Base-by-base conservation (phyloP, 2,113 vertebrate species). In the Clinocottus analis region DNA sequence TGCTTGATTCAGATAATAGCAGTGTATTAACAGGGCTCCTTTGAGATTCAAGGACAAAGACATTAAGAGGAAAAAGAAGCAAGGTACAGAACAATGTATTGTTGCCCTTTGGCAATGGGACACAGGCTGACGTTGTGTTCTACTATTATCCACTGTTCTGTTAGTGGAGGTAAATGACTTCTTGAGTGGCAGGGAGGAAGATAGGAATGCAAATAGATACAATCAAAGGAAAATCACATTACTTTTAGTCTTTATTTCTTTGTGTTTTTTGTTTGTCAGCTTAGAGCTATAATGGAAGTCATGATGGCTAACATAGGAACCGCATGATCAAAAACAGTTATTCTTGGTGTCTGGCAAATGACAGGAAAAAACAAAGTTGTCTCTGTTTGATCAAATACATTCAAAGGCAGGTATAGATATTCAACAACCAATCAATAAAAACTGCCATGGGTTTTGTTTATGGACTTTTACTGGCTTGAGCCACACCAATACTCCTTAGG, bases 41-140 rank as follows among this genome's bases (percentile, higher is more conserved):
- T 72, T 78, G 75, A 85, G 84, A 88, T 81, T 90, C 92, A 92
- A 92, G 91, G 90, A 91, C 91, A 90, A 91, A 90, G 72, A 67
- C 87, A 90, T 86, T 90, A 88, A 85, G 68, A 83, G 55, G 64
- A 82, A 85, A 83, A 82, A 66, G 61, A 91, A 86, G 43, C 51
- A 80, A 66, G 35, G 69, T 60, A 60, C 60, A 31, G 33, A 51
- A 65, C 61, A 73, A 31, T 68, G 41, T 66, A 74, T 58, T 77
- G 85, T 60, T 75, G 73, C 66, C 76, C 64, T 23, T 33, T 66
- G 75, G 72, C 87, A 84, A 77, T 29, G 63, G 70, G 83, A 73
- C 79, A 68, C 47, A 67, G 65, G 66, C 70, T 75, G 37, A 53
- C 45, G 73, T 49, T 85, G 51, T 64, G 49, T 72, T 83, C 73